Conservation (phyloP, 2,888 invertebrate species). For the Drosophila neonasuta region DNA sequence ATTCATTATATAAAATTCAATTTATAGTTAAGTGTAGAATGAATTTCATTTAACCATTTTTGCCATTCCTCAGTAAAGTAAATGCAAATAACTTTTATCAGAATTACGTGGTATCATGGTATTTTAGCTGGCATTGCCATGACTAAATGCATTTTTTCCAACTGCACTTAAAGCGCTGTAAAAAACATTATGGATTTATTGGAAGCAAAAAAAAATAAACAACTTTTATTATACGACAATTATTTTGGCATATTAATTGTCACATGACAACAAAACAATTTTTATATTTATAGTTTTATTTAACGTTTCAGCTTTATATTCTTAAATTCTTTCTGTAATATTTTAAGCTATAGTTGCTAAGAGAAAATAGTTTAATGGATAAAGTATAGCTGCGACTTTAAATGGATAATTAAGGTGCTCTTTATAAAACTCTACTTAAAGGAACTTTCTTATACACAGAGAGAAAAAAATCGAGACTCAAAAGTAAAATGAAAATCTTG, state of each 20-base stretch:
- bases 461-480: too few relatives aligned
- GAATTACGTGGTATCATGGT: neutral
- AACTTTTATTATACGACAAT: constrained; percentile 34
- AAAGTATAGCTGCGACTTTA: too few relatives aligned
- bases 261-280: constrained; percentile 11
- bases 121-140: neutral
- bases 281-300: neutral
- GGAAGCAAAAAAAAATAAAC: constrained; percentile 26
- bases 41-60: too few relatives aligned
- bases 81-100: too few relatives aligned
- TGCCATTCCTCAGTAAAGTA: too few relatives aligned
- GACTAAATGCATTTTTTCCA: constrained; percentile 5
- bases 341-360: neutral
- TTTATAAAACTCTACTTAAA: too few relatives aligned
- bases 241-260: constrained; percentile 39
- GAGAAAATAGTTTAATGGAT: neutral
- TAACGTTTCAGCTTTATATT: neutral
- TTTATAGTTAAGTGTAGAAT: too few relatives aligned
- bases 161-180: constrained; percentile 21
- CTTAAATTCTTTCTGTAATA: neutral
- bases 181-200: constrained; percentile 18
- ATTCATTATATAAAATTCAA: too few relatives aligned
- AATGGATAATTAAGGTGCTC: too few relatives aligned
- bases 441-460: too few relatives aligned
- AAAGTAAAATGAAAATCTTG: too few relatives aligned